Conservation (phyloP, 1,140 invertebrate genomes). For the Wasmannia auropunctata region DNA sequence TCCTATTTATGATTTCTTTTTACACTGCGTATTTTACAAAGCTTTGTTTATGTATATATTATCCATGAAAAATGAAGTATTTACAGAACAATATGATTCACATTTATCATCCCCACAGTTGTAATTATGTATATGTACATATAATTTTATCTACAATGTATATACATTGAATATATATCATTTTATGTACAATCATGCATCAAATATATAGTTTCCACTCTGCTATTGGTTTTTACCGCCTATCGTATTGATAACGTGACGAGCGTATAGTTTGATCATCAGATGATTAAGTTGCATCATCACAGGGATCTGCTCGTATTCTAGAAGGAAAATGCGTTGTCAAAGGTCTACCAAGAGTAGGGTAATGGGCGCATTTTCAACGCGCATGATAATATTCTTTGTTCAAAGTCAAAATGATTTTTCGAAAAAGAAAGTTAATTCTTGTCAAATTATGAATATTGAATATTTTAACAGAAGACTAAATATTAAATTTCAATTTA, state of each 20-base stretch:
- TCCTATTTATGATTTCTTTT: slow-evolving; percentile 6
- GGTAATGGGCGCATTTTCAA: not conserved
- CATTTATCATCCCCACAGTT: slow-evolving; percentile 7
- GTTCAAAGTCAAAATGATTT: not conserved
- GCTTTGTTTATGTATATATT: not conserved
- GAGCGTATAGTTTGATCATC: slow-evolving; percentile 72
- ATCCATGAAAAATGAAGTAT: not conserved
- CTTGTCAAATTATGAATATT: too few relatives aligned
- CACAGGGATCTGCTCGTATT: slow-evolving; percentile 66
- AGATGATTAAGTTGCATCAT: slow-evolving; percentile 76
- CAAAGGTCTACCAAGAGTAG: not conserved
- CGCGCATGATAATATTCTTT: not conserved
- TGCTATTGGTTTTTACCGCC: not conserved
- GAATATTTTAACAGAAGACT: too few relatives aligned
- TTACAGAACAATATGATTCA: slow-evolving; percentile 16
- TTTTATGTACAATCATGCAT: not conserved
- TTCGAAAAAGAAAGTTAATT: too few relatives aligned
- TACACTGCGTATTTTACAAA: slow-evolving; percentile 23
- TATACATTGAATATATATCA: slow-evolving; percentile 1
- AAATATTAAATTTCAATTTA: not conserved
- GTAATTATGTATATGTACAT: not conserved
- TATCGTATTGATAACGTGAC: slow-evolving; percentile 37
- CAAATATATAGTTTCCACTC: not conserved
- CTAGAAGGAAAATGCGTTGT: slow-evolving; percentile 75
- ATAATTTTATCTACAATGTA: not conserved